phyloP scores from a whole-genome alignment of 2,888 invertebrate species.

The Stegana nigrithorax region DNA sequence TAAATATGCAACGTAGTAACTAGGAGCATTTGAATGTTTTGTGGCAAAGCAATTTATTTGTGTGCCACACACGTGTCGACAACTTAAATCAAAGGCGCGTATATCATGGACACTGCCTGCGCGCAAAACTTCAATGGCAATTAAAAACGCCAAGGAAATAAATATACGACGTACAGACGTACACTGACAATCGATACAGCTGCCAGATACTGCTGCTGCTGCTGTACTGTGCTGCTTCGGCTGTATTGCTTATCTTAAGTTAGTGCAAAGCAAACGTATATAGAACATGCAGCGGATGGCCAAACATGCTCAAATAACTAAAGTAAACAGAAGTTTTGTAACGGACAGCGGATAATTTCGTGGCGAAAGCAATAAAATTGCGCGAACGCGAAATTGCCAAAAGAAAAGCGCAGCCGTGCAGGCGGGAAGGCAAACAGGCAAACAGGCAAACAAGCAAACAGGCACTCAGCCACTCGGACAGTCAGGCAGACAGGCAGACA shows the following conservation, averaged over 20 bases:
- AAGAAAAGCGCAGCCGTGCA: too few relatives aligned
- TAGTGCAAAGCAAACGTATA: background rate
- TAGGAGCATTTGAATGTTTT: too few relatives aligned
- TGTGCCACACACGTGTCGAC: background rate
- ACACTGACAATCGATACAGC: background rate
- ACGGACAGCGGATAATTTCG: background rate
- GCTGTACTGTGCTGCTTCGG: background rate
- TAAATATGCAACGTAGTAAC: background rate
- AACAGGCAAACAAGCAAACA: background rate
- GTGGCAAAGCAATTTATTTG: conserved; percentile 2
- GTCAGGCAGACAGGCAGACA: background rate
- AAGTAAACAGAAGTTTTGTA: conserved; percentile 7
- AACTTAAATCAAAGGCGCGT: conserved; percentile 10
- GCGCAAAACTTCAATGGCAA: conserved; percentile 3
- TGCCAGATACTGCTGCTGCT: background rate
- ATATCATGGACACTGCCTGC: background rate
- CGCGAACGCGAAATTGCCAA: conserved; percentile 5
- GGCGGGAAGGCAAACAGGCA: too few relatives aligned
- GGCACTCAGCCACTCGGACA: background rate
- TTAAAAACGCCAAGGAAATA: conserved; percentile 14
- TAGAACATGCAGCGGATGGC: background rate
- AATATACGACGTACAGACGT: background rate
- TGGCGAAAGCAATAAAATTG: conserved; percentile 8
- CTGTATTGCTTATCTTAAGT: conserved; percentile 4
- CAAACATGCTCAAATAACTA: background rate